Evolutionary conservation across 2,888 invertebrate genomes (phyloP).

Genomic region (Tubulanus polymorphus): DNA sequence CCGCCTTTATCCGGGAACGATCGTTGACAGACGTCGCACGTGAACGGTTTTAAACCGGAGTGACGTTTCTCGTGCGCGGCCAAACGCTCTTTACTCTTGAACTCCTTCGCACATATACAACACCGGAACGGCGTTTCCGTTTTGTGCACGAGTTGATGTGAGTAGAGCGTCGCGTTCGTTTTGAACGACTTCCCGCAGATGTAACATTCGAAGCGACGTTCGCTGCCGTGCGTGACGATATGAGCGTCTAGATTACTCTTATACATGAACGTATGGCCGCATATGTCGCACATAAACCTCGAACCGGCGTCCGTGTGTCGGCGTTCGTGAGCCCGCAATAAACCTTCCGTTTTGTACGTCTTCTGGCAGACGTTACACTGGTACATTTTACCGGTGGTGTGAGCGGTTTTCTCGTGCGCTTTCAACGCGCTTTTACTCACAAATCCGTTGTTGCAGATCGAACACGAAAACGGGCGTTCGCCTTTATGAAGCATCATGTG

Average conservation of each 20-base stretch:
- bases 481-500: conserved; percentile 38
- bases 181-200: conserved; percentile 41
- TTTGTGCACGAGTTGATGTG: conserved; percentile 38
- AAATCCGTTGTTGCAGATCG: conserved; percentile 36
- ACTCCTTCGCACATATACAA: conserved; percentile 32
- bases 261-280: conserved; percentile 29
- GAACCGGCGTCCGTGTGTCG: conserved; percentile 29
- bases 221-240: conserved; percentile 34
- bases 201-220: conserved; percentile 30
- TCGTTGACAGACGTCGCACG: conserved; percentile 26
- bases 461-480: conserved; percentile 32
- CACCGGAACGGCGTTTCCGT: conserved; percentile 34
- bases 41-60: conserved; percentile 24
- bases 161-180: conserved; percentile 37
- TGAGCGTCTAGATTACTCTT: conserved; percentile 44
- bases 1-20: conserved; percentile 43
- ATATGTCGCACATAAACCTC: conserved; percentile 19
- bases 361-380: conserved; percentile 38
- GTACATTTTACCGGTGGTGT: conserved; percentile 23
- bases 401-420: conserved; percentile 27
- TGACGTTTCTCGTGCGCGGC: conserved; percentile 29
- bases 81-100: conserved; percentile 23
- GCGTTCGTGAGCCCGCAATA: conserved; percentile 32
- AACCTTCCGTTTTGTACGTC: conserved; percentile 35
- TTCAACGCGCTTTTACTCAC: conserved; percentile 27